phyloP scores from a whole-genome alignment of 2,797 vertebrate genomes.

The Acanthiza pusilla region DNA sequence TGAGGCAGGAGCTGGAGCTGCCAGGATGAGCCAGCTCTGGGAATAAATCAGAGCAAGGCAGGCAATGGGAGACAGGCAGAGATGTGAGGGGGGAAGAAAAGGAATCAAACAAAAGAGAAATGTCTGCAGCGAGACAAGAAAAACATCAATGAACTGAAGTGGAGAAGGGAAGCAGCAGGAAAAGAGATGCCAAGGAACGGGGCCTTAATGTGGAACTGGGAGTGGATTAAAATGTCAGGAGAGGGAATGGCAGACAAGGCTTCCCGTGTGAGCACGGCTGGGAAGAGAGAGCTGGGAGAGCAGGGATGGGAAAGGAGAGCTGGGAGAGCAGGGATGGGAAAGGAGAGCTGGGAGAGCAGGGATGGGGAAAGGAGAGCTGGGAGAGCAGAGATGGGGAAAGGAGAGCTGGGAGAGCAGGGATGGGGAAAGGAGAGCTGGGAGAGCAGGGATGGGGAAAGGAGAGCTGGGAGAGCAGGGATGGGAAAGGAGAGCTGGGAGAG shows the following conservation, averaged over 20 bases:
- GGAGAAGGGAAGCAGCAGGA: neutral
- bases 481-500: too few relatives aligned
- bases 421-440: too few relatives aligned
- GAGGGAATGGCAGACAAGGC: neutral
- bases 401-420: neutral
- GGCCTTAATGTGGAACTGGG: neutral
- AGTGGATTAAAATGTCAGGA: neutral
- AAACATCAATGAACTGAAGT: neutral
- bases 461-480: too few relatives aligned
- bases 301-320: neutral
- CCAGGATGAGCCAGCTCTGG: neutral
- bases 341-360: too few relatives aligned
- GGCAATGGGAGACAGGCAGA: neutral
- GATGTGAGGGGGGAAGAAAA: neutral
- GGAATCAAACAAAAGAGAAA: neutral
- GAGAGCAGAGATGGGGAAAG: neutral
- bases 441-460: too few relatives aligned
- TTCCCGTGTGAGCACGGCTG: neutral
- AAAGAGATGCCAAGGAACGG: neutral
- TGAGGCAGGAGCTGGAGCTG: conserved; percentile 20
- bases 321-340: neutral
- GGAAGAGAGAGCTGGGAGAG: neutral
- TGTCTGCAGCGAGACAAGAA: neutral
- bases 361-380: too few relatives aligned
- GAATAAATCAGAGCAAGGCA: neutral